These are phyloP conservation scores for Nemotelus nigrinus DNA, from an alignment of 2,888 invertebrate genomes.

Conservation along the genomic window DNA sequence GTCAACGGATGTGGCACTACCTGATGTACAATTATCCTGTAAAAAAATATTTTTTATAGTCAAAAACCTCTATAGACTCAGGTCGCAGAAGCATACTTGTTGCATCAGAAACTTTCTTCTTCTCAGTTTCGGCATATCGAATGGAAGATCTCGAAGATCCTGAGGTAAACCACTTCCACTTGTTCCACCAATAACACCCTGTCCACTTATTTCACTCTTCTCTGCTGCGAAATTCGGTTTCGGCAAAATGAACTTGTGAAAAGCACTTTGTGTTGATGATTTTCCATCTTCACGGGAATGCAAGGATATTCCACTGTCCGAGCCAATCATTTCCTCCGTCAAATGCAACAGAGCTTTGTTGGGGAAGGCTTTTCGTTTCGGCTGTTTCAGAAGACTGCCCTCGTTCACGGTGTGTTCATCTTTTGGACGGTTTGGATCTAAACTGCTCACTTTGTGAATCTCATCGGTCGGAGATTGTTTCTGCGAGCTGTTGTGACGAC, in stretches of 20 bases:
- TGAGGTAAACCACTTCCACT: conserved; percentile 68
- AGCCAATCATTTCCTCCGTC: conserved; percentile 80
- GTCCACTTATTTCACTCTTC: conserved; percentile 61
- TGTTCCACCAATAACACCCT: conserved; percentile 61
- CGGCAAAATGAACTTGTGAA: conserved; percentile 69
- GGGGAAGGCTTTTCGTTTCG: conserved; percentile 72
- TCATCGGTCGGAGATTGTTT: conserved; percentile 78
- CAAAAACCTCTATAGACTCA: background rate
- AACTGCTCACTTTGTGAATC: conserved; percentile 53
- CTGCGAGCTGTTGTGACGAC: conserved; percentile 81
- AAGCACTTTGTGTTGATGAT: conserved; percentile 68
- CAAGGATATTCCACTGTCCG: conserved; percentile 88
- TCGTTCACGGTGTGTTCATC: conserved; percentile 59
- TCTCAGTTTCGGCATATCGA: conserved; percentile 89
- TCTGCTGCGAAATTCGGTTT: conserved; percentile 65
- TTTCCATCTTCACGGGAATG: conserved; percentile 85
- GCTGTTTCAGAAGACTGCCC: conserved; percentile 57
- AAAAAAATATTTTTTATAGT: conserved; percentile 7
- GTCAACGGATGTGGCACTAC: conserved; percentile 79
- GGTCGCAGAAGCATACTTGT: conserved; percentile 62
- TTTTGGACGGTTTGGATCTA: conserved; percentile 8
- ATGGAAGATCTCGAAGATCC: conserved; percentile 82
- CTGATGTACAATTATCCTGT: conserved; percentile 71
- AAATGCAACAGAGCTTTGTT: conserved; percentile 73
- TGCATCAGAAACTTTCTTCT: conserved; percentile 74